phyloP scores from a whole-genome alignment of 2,888 invertebrate genomes.

The Stenoptilia bipunctidactyla region DNA sequence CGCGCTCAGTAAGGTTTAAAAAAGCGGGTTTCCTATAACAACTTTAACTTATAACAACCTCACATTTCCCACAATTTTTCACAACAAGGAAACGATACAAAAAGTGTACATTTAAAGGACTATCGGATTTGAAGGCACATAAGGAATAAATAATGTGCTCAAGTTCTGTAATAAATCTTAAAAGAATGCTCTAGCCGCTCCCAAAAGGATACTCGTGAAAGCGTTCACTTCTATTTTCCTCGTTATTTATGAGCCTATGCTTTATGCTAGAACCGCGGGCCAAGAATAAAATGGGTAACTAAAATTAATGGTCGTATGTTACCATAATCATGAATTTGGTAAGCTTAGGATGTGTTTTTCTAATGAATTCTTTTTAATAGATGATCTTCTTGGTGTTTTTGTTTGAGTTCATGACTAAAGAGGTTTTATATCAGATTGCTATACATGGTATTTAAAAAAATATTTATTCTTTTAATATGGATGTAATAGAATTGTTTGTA shows the following conservation, averaged over 20 bases:
- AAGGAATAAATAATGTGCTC: conserved; percentile 67
- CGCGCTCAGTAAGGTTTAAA: too few relatives aligned
- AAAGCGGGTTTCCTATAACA: too few relatives aligned
- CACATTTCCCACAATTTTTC: too few relatives aligned
- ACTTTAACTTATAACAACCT: too few relatives aligned
- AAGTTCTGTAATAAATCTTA: conserved; percentile 69
- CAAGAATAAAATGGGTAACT: conserved; percentile 66
- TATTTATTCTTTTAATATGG: too few relatives aligned
- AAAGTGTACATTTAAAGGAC: conserved; percentile 34
- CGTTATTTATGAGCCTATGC: conserved; percentile 68
- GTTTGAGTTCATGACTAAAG: too few relatives aligned
- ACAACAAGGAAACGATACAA: conserved; percentile 16
- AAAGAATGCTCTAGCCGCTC: conserved; percentile 69
- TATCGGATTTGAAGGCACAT: conserved; percentile 50
- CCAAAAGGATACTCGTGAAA: conserved; percentile 69
- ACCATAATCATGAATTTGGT: conserved; percentile 56
- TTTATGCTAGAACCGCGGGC: conserved; percentile 62
- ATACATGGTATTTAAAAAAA: too few relatives aligned
- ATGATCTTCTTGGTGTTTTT: too few relatives aligned
- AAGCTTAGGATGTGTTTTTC: too few relatives aligned
- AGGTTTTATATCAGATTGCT: too few relatives aligned
- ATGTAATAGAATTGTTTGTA: too few relatives aligned
- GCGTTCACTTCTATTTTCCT: conserved; percentile 68
- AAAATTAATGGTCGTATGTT: conserved; percentile 58
- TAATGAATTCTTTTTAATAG: too few relatives aligned